A percentile compares a stretch with the other conserved stretches of the same genome.
These are phyloP conservation scores for Falco cherrug DNA, from an alignment of 2,797 vertebrate species.

Conservation along the genomic window DNA sequence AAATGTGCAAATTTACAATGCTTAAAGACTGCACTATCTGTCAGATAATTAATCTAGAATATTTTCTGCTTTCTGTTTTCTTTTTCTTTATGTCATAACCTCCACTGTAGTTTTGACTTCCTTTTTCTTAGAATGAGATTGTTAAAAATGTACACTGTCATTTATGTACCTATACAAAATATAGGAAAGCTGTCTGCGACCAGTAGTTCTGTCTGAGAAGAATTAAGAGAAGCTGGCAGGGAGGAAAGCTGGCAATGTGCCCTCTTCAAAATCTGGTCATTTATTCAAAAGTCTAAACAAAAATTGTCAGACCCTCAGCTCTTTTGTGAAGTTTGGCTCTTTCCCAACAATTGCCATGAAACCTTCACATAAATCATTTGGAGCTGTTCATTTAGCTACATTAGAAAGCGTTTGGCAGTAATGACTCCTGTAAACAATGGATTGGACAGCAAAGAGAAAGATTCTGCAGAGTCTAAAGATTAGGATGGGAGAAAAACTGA, in stretches of 20 bases:
- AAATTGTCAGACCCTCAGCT: background rate
- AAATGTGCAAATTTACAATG: background rate
- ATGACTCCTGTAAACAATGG: background rate
- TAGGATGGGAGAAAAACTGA: background rate
- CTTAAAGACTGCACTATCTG: background rate
- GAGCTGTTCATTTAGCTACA: background rate
- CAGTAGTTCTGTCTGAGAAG: background rate
- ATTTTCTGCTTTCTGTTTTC: background rate
- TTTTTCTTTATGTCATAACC: background rate
- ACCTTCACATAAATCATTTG: conserved; percentile 13
- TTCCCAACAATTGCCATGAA: background rate
- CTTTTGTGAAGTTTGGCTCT: background rate
- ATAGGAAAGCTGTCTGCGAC: background rate
- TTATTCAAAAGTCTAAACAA: background rate
- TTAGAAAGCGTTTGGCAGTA: background rate
- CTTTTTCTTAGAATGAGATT: background rate
- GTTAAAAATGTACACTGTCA: background rate
- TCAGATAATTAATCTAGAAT: background rate
- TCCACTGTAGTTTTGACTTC: background rate
- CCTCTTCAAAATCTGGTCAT: conserved; percentile 2
- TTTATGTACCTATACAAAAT: background rate
- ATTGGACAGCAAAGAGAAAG: background rate
- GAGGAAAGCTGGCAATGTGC: background rate
- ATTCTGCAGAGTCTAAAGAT: background rate
- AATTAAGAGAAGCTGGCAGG: background rate